phyloP scores from a whole-genome alignment of 2,888 invertebrate species.

The Torymus auratus region DNA sequence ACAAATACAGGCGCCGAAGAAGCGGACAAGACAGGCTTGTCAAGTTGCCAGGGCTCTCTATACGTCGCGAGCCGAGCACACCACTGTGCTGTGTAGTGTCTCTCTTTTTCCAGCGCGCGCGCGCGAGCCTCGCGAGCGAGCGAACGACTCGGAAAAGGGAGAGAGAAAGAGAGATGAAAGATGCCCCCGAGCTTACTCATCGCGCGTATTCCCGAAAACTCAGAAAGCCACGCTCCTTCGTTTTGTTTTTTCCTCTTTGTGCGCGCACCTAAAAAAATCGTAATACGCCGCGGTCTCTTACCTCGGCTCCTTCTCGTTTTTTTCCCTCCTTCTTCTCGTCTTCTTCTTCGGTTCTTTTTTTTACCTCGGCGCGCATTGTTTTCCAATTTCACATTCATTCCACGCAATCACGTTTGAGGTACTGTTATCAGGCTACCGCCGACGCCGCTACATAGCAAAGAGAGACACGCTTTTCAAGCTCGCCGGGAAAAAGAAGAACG shows the following conservation, averaged over 20 bases:
- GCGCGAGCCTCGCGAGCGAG: neutral
- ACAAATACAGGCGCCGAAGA: conserved; percentile 56
- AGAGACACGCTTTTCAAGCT: conserved; percentile 1
- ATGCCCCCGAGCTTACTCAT: conserved; percentile 58
- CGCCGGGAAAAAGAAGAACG: conserved; percentile 19
- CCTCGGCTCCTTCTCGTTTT: neutral
- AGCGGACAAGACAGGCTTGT: conserved; percentile 74
- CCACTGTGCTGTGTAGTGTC: neutral
- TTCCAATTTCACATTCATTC: conserved; percentile 58
- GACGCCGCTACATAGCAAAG: neutral
- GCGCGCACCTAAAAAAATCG: conserved; percentile 35
- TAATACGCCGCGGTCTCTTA: conserved; percentile 31
- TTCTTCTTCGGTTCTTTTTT: neutral
- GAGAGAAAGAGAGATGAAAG: conserved; percentile 24
- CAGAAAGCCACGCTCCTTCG: conserved; percentile 15
- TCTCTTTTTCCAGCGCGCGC: conserved; percentile 24
- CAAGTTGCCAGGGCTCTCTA: conserved; percentile 71
- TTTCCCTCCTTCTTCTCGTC: neutral
- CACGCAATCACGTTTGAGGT: conserved; percentile 55
- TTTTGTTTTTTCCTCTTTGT: conserved; percentile 23
- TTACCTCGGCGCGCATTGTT: conserved; percentile 47
- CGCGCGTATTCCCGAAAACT: conserved; percentile 50
- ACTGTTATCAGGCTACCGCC: conserved; percentile 50
- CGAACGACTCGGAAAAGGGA: conserved; percentile 43
- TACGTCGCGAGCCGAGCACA: conserved; percentile 5